These are phyloP conservation scores for Peromyscus californicus DNA, from an alignment of 2,113 vertebrate genomes.

Conservation along the genomic window DNA sequence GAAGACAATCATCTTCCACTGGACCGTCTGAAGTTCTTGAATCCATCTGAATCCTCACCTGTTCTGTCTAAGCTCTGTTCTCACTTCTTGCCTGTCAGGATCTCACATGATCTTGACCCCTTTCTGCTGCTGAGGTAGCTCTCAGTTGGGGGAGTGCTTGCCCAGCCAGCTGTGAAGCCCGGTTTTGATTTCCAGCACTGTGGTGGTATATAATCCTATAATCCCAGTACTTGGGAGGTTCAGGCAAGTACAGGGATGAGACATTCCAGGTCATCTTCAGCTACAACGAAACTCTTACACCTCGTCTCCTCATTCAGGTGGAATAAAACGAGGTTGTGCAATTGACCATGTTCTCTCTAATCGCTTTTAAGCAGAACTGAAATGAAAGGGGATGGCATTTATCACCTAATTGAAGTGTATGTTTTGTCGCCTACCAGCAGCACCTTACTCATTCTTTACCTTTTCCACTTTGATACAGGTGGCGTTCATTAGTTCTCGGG, in stretches of 20 bases:
- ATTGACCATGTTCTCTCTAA: background rate
- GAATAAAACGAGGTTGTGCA: background rate
- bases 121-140: background rate
- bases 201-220: background rate
- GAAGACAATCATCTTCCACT: constrained; percentile 21
- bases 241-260: too few species aligned
- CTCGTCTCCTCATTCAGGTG: background rate
- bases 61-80: background rate
- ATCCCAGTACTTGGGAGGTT: background rate
- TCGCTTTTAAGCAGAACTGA: constrained; percentile 33
- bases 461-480: background rate
- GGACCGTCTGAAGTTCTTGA: background rate
- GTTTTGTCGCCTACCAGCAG: background rate
- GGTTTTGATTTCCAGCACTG: background rate
- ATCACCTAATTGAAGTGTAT: background rate
- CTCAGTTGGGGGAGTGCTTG: background rate
- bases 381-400: background rate
- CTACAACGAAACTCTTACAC: background rate
- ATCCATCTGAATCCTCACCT: background rate
- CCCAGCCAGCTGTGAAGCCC: background rate
- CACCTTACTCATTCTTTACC: background rate
- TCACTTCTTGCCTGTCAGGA: background rate
- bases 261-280: background rate
- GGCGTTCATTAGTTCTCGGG: constrained; percentile 3
- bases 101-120: background rate